Conservation (phyloP, 2,888 invertebrate genomes). For the Nipponacmea schrenckii region DNA sequence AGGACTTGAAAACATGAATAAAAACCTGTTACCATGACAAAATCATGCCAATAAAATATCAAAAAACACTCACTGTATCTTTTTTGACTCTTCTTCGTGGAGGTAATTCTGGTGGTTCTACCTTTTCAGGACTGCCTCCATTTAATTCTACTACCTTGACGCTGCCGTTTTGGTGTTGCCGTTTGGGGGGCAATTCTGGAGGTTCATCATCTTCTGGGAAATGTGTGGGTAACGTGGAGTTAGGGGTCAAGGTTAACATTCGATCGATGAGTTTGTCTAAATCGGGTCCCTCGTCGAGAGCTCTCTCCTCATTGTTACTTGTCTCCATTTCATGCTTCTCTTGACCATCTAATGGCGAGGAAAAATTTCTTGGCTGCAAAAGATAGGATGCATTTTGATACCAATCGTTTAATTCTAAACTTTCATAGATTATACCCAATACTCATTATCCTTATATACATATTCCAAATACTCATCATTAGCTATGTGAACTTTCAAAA, state of each 20-base stretch:
- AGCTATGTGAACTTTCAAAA: no score
- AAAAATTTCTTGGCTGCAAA: conserved; percentile 1
- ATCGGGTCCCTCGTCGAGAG: conserved; percentile 47
- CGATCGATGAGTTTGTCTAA: conserved; percentile 55
- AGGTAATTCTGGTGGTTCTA: conserved; percentile 49
- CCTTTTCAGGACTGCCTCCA: conserved; percentile 18
- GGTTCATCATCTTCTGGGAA: conserved; percentile 65
- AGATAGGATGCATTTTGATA: not conserved
- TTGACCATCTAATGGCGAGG: not conserved
- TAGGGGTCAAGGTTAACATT: conserved; percentile 56
- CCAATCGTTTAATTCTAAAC: not conserved
- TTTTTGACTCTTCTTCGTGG: conserved; percentile 47
- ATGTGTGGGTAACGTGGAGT: conserved; percentile 42
- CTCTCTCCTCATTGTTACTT: conserved; percentile 20
- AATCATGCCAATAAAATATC: no score
- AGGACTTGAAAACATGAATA: no score
- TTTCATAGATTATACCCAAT: no score
- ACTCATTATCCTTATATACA: no score
- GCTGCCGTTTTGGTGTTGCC: conserved; percentile 49
- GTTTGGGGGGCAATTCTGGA: conserved; percentile 57
- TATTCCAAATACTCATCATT: no score
- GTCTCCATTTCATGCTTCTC: conserved; percentile 29
- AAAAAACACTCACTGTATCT: conserved; percentile 29
- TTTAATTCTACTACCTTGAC: conserved; percentile 29
- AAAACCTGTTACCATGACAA: no score